Evolutionary conservation across 1,140 invertebrate genomes (phyloP).

Genomic region (Belonocnema kinseyi): DNA sequence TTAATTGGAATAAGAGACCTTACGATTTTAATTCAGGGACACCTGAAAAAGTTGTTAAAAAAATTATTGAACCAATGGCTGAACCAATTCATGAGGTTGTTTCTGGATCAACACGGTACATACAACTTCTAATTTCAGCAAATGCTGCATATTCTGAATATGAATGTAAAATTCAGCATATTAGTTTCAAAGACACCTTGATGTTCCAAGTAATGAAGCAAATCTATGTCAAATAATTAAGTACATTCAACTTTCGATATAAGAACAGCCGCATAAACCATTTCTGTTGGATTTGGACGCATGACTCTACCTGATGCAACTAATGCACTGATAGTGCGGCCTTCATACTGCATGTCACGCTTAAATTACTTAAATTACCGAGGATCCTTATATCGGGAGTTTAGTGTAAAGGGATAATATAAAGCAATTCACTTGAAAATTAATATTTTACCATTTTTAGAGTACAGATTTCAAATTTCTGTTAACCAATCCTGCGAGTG

Average conservation of each 20-base stretch:
- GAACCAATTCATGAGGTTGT: slow-evolving; percentile 56
- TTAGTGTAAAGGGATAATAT: not conserved
- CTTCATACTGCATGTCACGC: no score
- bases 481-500: slow-evolving; percentile 53
- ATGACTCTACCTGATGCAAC: no score
- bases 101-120: slow-evolving; percentile 39
- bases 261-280: no score
- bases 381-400: no score
- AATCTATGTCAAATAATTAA: not conserved
- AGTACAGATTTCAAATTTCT: slow-evolving; percentile 46
- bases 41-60: slow-evolving; percentile 37
- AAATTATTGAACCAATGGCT: slow-evolving; percentile 40
- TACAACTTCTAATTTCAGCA: slow-evolving; percentile 55
- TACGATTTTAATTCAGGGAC: not conserved
- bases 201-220: slow-evolving; percentile 60
- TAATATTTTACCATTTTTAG: slow-evolving; percentile 37
- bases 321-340: no score
- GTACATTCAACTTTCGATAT: no score
- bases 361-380: no score
- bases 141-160: slow-evolving; percentile 56
- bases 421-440: slow-evolving; percentile 2
- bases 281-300: no score
- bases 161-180: slow-evolving; percentile 49
- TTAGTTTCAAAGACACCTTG: slow-evolving; percentile 62
- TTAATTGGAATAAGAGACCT: slow-evolving; percentile 49